Conservation (phyloP, 2,113 vertebrate species). For the Copsychus sechellarum region DNA sequence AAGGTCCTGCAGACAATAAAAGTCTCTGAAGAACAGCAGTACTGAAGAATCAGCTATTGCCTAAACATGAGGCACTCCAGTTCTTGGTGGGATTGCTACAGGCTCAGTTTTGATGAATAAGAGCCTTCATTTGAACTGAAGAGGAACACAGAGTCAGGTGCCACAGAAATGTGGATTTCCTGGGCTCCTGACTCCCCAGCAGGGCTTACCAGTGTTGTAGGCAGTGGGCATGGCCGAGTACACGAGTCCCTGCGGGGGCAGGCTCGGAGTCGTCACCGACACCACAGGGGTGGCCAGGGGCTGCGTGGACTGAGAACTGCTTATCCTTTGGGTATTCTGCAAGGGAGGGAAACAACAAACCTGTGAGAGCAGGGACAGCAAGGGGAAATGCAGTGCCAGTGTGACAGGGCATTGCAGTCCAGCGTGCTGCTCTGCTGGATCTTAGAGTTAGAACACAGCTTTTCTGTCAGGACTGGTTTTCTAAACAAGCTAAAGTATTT, state of each 20-base stretch:
- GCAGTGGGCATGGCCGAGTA: constrained; percentile 95
- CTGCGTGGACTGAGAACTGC: constrained; percentile 89
- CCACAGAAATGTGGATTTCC: background rate
- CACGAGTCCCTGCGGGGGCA: constrained; percentile 91
- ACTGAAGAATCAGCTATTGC: background rate
- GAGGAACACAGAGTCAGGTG: background rate
- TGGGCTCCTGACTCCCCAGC: background rate
- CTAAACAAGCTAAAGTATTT: background rate
- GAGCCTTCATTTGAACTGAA: background rate
- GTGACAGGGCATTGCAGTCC: background rate
- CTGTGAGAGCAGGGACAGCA: background rate
- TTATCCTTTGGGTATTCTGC: constrained; percentile 94
- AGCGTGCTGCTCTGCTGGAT: background rate
- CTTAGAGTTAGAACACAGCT: background rate
- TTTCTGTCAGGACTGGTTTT: background rate
- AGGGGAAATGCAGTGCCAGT: background rate
- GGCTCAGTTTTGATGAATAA: background rate
- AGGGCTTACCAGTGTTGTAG: constrained; percentile 92
- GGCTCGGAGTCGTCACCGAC: constrained; percentile 95
- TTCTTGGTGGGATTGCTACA: background rate
- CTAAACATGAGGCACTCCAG: background rate
- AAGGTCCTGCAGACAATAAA: background rate
- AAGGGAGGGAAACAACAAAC: constrained; percentile 28
- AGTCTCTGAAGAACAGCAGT: background rate
- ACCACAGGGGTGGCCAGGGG: constrained; percentile 93